Base-by-base conservation (phyloP, 37 sponge, comb jelly and placozoan species). In the Chondrilla cf. caribensis region DNA sequence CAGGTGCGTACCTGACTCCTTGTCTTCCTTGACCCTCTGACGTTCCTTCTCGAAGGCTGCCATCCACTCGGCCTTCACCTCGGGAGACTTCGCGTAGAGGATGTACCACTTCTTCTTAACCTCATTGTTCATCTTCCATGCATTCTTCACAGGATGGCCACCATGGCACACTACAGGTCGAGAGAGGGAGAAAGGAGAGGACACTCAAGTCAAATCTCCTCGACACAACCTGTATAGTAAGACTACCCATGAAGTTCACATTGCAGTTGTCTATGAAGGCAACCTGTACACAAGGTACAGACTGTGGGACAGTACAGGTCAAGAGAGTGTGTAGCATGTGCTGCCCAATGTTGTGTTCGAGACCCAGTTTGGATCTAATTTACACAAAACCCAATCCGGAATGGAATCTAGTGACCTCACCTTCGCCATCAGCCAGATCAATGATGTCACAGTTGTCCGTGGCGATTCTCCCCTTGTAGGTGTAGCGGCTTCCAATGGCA, bases 81-180 rank as follows among this genome's bases (percentile, higher is more conserved):
- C 79, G 17, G 84, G 81, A 41, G 39, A 78, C 89, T 88, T 95
- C 41, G 92, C 85, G 81, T 82, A 95, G 22, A 98, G 77, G 65
- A 98, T 86, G 25, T 93, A 93, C 89, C 88, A 90, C 72, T 97
- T 97, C 72, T 90, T 81, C 59, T 97, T 97, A 18, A 57, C 86
- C 32, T 15, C 59, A 73, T 98, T 98, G 77, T 89, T 91, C 84
- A 98, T 93, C 67, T 89, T 90, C 98, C 98, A 98, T 15, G 94
- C 96, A 83, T 95, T 85, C 82, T 81, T 90, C 1, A 98, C 84
- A 1, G 83, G 84, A 79, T 40, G 81, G 2, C 65, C 83, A 58
- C 79, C 64, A 54, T 95, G 92, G 31, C 17, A 15, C 32, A 59
- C 89, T 91, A 72, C 67, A 65, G 31, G 39, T 31, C 22, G 19